Evolutionary conservation across 2,113 vertebrate species (phyloP).

Genomic region (Tautogolabrus adspersus): DNA sequence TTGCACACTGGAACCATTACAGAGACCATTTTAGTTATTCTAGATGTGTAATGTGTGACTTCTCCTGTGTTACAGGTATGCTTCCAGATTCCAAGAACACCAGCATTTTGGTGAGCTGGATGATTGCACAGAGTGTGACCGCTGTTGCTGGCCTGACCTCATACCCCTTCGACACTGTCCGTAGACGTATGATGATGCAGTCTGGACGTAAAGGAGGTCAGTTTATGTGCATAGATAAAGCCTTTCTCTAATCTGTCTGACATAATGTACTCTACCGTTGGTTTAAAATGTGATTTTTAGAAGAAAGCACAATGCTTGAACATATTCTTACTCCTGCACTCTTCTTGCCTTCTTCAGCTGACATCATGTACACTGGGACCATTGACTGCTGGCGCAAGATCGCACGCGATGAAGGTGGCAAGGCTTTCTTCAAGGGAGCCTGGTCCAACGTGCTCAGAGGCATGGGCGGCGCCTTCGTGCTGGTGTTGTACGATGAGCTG

Average conservation of each 20-base stretch:
- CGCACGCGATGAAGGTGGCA: conserved; percentile 89
- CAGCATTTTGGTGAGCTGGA: conserved; percentile 94
- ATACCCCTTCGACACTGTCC: conserved; percentile 95
- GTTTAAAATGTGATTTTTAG: not conserved
- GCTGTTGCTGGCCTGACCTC: conserved; percentile 90
- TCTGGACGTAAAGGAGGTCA: conserved; percentile 93
- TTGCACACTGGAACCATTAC: not conserved
- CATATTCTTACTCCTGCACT: not conserved
- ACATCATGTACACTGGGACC: conserved; percentile 95
- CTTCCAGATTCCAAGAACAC: conserved; percentile 94
- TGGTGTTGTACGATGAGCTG: conserved; percentile 96
- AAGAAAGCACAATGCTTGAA: not conserved
- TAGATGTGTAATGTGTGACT: not conserved
- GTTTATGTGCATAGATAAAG: conserved; percentile 32
- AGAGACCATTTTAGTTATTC: no score
- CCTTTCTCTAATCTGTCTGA: not conserved
- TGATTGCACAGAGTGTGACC: conserved; percentile 92
- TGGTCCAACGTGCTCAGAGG: conserved; percentile 96
- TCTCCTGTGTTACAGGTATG: conserved; percentile 85
- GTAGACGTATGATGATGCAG: conserved; percentile 98
- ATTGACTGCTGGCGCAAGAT: conserved; percentile 98
- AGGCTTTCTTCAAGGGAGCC: conserved; percentile 96
- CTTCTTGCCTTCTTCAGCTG: conserved; percentile 79
- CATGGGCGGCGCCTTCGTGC: conserved; percentile 94
- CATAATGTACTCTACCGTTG: not conserved